Percentiles rank a stretch among this genome's conserved stretches.
Conservation (phyloP, 2,888 invertebrate genomes). For the Ochlodes sylvanus region DNA sequence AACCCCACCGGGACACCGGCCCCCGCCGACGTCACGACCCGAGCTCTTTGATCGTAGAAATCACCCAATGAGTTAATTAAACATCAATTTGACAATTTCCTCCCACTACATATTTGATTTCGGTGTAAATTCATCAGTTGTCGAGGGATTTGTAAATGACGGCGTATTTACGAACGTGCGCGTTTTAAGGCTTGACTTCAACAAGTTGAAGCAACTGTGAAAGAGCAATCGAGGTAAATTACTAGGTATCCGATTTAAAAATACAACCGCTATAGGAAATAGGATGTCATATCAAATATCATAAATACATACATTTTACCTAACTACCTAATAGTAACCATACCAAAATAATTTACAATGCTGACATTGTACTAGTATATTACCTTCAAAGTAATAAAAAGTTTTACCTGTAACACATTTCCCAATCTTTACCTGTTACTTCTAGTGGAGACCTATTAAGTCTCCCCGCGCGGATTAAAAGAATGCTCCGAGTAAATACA, state of each 20-base stretch:
- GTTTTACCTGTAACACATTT: no score
- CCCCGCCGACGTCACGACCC: not conserved
- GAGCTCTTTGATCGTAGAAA: slow-evolving; percentile 63
- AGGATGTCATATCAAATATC: no score
- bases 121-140: slow-evolving; percentile 31
- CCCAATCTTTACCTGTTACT: slow-evolving; percentile 25
- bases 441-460: slow-evolving; percentile 24
- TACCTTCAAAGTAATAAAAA: no score
- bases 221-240: slow-evolving; percentile 29
- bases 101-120: slow-evolving; percentile 33
- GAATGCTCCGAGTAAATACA: slow-evolving; percentile 34
- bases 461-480: slow-evolving; percentile 35
- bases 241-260: no score
- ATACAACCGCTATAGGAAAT: no score
- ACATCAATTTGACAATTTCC: slow-evolving; percentile 62
- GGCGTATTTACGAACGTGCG: slow-evolving; percentile 18
- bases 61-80: slow-evolving; percentile 72
- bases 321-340: no score
- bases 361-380: no score
- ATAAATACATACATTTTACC: no score
- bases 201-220: slow-evolving; percentile 3
- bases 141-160: slow-evolving; percentile 27
- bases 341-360: no score
- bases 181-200: slow-evolving; percentile 6
- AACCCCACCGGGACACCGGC: slow-evolving; percentile 19